Base-by-base conservation (phyloP, 2,888 invertebrate species). In the Aleiodes testaceus region DNA sequence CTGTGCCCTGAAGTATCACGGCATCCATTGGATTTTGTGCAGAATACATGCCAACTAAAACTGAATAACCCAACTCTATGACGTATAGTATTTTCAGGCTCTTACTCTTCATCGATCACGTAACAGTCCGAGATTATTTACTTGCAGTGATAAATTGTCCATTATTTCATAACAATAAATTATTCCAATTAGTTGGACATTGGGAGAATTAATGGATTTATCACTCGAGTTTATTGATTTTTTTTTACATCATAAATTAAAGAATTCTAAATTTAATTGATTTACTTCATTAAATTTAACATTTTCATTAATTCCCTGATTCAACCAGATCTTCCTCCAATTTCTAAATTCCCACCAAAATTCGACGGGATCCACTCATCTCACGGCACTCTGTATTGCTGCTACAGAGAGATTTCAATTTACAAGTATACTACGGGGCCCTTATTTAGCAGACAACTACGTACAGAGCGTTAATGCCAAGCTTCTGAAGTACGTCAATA, bases 31-130 rank as follows among this genome's bases (percentile, higher is more conserved):
- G 42, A 12, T 59, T 59, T 36, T 36, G 36, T 22, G 18, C 53
- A 65, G 26, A 53, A 64, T 26, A 26, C 47, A 65, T 63, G 64
- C 44, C 53, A 64, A 36, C 22, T 52, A 11, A 9, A 52, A 12
- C n/a, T 44, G 20, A 52, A 53, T 53, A 50, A 67, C 55, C 44
- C 26, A 68, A 44, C 67, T 22, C 53, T 55, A 45, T 55, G 26
- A 47, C 26, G 55, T 47, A 55, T 59, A 12, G 55, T 55, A 47
- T 18, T 59, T 42, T 59, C 18, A 59, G 16, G 14, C 30, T 30
- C 67, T 67, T 45, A 14, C 55, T 61, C 50, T 61, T 61, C 68
- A 68, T 68, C 68, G 59, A 68, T 68, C 68, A 68, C 61, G 42
- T 42, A 59, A 59, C 42, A 59, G 18, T 9, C 11, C 5, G 42